Evolutionary conservation across 2,888 invertebrate species (phyloP).

Genomic region (Erebia palarica): DNA sequence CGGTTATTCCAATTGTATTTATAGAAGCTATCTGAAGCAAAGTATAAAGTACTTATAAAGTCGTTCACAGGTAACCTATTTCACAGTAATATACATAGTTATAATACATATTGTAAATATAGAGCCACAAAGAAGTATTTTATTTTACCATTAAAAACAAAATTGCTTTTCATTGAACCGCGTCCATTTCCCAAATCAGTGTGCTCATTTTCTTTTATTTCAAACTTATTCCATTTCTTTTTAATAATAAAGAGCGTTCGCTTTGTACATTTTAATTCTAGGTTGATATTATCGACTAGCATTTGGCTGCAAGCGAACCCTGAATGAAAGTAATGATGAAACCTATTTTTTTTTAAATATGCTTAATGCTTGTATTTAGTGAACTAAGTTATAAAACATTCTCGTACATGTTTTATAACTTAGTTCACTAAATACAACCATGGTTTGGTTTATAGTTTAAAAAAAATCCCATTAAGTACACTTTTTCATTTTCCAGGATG

Average conservation of each 20-base stretch:
- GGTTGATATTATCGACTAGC: background rate
- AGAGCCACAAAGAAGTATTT: background rate
- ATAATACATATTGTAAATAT: background rate
- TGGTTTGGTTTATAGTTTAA: too few relatives aligned
- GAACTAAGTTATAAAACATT: background rate
- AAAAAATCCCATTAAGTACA: too few relatives aligned
- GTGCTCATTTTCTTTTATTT: constrained; percentile 19
- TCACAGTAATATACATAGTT: background rate
- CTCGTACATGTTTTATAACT: too few relatives aligned
- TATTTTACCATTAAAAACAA: constrained; percentile 3
- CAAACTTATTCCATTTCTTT: background rate
- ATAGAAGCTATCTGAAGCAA: background rate
- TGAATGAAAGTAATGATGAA: background rate
- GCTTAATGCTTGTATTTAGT: background rate
- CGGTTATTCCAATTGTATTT: too few relatives aligned
- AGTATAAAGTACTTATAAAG: background rate
- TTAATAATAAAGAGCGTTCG: constrained; percentile 1
- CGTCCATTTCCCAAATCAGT: constrained; percentile 14
- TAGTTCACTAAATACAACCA: too few relatives aligned
- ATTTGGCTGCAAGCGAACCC: too few relatives aligned
- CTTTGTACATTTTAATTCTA: background rate
- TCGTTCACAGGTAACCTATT: background rate
- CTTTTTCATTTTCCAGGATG: background rate
- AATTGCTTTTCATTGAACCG: constrained; percentile 20
- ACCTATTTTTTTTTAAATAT: background rate